Conservation (phyloP, 1,140 invertebrate species). For the Sipha flava region DNA sequence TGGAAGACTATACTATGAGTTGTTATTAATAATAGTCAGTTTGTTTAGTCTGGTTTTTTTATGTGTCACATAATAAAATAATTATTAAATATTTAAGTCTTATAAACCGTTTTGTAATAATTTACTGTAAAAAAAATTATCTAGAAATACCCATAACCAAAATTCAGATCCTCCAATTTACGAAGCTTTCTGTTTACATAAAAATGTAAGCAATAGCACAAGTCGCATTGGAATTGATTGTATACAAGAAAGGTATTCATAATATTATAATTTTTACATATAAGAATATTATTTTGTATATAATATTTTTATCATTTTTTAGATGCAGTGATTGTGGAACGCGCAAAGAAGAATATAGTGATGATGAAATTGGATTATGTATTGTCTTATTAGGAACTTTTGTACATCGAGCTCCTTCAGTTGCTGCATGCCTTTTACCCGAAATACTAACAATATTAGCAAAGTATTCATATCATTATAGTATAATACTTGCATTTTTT, state of each 20-base stretch:
- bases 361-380: constrained; percentile 91
- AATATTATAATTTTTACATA: neutral
- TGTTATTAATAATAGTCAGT: too few relatives aligned
- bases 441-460: constrained; percentile 77
- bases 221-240: constrained; percentile 30
- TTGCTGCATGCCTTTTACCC: constrained; percentile 86
- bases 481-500: neutral
- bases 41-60: too few relatives aligned
- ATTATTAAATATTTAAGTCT: too few relatives aligned
- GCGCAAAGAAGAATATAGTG: constrained; percentile 84
- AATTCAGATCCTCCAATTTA: neutral
- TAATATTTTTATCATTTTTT: constrained; percentile 18
- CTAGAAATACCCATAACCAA: neutral
- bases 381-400: constrained; percentile 91
- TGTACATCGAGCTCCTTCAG: constrained; percentile 85
- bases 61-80: too few relatives aligned
- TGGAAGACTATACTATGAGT: too few relatives aligned
- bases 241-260: constrained; percentile 23
- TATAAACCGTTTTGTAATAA: too few relatives aligned
- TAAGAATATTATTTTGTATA: neutral
- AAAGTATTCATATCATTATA: constrained; percentile 51
- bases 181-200: constrained; percentile 4
- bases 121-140: neutral
- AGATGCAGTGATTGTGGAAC: constrained; percentile 73
- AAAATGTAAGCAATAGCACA: neutral